Evolutionary conservation across 2,888 invertebrate species (phyloP).

Genomic region (Loripinus fragilis): DNA sequence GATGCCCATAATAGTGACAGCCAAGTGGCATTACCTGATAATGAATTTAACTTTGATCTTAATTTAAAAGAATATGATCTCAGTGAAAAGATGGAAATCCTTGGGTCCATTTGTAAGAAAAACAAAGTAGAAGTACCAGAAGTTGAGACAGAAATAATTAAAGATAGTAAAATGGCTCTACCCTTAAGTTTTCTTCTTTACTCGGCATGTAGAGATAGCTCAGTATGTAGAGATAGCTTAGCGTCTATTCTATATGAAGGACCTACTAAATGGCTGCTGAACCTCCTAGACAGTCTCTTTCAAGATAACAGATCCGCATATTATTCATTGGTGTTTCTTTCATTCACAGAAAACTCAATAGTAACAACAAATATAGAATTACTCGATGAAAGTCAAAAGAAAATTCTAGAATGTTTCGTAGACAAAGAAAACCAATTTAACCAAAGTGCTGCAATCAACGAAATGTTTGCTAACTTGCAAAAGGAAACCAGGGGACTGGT

Average conservation of each 20-base stretch:
- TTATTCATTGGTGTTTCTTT: neutral
- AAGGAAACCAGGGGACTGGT: neutral
- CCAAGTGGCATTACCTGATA: neutral
- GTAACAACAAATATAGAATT: neutral
- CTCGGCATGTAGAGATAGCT: neutral
- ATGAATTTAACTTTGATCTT: neutral
- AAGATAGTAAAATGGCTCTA: neutral
- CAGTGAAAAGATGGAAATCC: neutral
- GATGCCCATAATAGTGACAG: neutral
- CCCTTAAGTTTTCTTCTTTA: neutral
- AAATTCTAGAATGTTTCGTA: neutral
- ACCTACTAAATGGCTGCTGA: neutral
- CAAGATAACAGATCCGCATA: neutral
- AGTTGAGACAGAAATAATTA: neutral
- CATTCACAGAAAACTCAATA: neutral
- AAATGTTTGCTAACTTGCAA: neutral
- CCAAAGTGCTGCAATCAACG: neutral
- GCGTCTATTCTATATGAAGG: neutral
- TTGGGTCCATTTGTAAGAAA: slow-evolving; percentile 5
- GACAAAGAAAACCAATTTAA: neutral
- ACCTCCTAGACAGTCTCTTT: neutral
- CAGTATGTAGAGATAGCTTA: too few relatives aligned
- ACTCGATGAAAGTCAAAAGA: neutral
- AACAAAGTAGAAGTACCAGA: neutral
- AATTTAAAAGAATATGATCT: neutral